Base-by-base conservation (phyloP, 2,113 vertebrate genomes). In the Mustela lutreola region DNA sequence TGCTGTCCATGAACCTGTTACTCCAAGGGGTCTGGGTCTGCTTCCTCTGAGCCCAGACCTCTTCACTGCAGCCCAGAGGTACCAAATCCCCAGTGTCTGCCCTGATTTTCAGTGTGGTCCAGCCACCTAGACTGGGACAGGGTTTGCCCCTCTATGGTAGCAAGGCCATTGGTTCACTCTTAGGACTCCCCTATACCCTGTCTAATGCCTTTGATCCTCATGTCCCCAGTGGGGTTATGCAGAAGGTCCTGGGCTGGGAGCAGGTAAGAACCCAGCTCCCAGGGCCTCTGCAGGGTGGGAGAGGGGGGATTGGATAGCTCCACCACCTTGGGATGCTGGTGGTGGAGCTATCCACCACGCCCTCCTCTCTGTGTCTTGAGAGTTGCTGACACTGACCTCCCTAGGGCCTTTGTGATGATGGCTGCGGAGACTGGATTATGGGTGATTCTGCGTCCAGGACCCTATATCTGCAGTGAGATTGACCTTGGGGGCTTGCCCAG, bases 381-480 rank as follows among this genome's bases (percentile, higher is more conserved):
- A 33, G 0, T 76, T 48, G 79, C 63, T 56, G 5, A 84, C 0
- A 0, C 42, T 91, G 1, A 36, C 14, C 39, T 98, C 94, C 81
- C 85, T 48, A 99, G 99, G 98, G 98, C 99, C 42, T 99, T 99
- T 98, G 97, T 99, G 62, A 97, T 62, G 39, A 97, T 99, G 87
- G 99, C 99, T 19, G 99, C 98, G 5, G 99, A 99, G 48, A 94
- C 99, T 9, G 99, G 99, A 4, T 98, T 99, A 28, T 99, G 99
- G 99, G 99, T 99, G 92, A 99, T 99, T 91, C 98, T 99, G 90
- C 99, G 99, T 80, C 99, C 99, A 6, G 99, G 99, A 22, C 99
- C 99, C 1, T 99, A 99, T 81, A 99, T 99, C 98, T 99, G 99
- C 97, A 98, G 99, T 0, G 99, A 99, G 26, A 99, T 99, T 98